Conservation (phyloP, 2,797 vertebrate genomes). For the Sarcophilus harrisii region DNA sequence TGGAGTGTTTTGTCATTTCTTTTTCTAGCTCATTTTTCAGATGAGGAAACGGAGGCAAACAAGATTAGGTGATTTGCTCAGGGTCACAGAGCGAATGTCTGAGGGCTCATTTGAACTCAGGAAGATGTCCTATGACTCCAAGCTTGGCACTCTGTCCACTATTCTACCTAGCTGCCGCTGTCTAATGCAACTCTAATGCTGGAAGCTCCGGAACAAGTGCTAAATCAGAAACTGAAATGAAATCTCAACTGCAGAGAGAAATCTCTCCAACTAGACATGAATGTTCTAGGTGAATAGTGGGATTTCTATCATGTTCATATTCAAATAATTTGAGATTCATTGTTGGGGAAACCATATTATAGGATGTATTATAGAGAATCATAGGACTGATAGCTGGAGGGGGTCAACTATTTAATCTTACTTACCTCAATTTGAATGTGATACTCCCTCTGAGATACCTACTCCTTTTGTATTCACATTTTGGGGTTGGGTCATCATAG, state of each 20-base stretch:
- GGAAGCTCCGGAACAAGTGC: background rate
- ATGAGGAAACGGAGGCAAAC: background rate
- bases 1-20: background rate
- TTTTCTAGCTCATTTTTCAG: background rate
- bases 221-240: background rate
- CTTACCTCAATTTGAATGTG: background rate
- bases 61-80: background rate
- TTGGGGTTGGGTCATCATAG: background rate
- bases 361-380: background rate
- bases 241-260: background rate
- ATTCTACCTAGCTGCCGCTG: background rate
- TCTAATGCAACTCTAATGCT: background rate
- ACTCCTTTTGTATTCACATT: background rate
- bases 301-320: background rate
- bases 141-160: background rate
- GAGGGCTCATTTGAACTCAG: background rate
- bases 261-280: background rate
- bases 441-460: background rate
- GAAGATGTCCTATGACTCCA: background rate
- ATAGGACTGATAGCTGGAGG: background rate
- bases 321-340: background rate
- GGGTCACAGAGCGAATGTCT: background rate
- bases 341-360: background rate
- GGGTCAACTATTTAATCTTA: background rate
- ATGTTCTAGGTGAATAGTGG: background rate